Percentiles rank a stretch among this genome's conserved stretches.
Evolutionary conservation across 2,888 invertebrate genomes (phyloP).

Genomic region (Macrophya annulata): DNA sequence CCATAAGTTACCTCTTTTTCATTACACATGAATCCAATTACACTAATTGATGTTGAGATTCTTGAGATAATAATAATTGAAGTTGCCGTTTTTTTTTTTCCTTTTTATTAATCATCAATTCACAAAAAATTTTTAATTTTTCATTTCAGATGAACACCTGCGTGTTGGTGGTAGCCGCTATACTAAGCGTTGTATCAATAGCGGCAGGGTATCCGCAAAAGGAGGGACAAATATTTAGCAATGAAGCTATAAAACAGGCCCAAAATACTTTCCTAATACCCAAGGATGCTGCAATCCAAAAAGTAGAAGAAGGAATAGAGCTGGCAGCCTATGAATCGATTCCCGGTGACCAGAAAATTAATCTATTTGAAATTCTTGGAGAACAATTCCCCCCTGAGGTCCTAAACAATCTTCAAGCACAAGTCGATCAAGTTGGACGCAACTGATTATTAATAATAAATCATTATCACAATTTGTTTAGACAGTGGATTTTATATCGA

Average conservation of each 20-base stretch:
- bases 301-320: conserved; percentile 93
- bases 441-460: conserved; percentile 78
- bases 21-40: not conserved
- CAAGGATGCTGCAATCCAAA: conserved; percentile 93
- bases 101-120: not conserved
- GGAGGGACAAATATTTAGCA: conserved; percentile 91
- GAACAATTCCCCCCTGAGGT: conserved; percentile 94
- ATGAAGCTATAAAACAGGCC: conserved; percentile 93
- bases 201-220: conserved; percentile 84
- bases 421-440: conserved; percentile 91
- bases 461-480: not conserved
- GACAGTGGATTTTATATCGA: conserved; percentile 26
- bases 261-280: conserved; percentile 93
- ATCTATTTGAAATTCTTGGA: conserved; percentile 91
- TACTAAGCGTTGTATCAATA: conserved; percentile 80
- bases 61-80: not conserved
- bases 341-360: conserved; percentile 91
- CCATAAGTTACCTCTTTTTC: not conserved
- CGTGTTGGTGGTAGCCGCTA: conserved; percentile 76
- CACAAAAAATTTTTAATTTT: not conserved
- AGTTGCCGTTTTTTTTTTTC: not conserved
- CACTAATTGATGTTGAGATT: not conserved
- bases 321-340: conserved; percentile 93
- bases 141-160: conserved; percentile 73
- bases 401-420: conserved; percentile 92